Base-by-base conservation (phyloP, 2,113 vertebrate species). In the Nesogale talazaci region DNA sequence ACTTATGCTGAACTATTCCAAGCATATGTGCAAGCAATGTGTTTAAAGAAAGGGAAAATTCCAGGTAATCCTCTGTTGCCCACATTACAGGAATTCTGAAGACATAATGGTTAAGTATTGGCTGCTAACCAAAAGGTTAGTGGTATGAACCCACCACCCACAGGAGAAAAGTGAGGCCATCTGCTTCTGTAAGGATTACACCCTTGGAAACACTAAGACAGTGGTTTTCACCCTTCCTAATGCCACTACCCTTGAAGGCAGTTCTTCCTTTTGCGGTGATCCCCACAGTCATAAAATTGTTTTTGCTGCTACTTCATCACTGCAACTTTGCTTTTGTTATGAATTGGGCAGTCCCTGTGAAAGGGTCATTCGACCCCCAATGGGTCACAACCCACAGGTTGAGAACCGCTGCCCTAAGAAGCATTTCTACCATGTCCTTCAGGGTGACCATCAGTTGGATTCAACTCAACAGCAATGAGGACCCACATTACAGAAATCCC, bases 1-100 rank as follows among this genome's bases (percentile, higher is more conserved):
- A 15, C 23, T 86, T 61, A 63, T 5, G 34, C 19, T 80, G 31
- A 31, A 0, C 12, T 69, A 40, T 10, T 88, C 20, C 16, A 74
- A 61, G 36, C 6, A 31, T 22, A 82, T 70, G 31, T 36, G 25
- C 6, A 76, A 72, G 4, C 2, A 92, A 67, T 1, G 5, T 46
- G 16, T 87, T 93, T 74, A 56, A 92, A 65, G 11, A 74, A 88
- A 82, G 19, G 40, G 23, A 56, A 89, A 52, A 40, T 94, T 78
- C 69, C 63, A 69, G 86, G 36, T 3, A 2, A 7, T 84, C 19
- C 69, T n/a, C n/a, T 56, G 3, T 59, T 42, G 86, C 42, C n/a
- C 23, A 70, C 31, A n/a, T 70, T 34, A 34, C n/a, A 70, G n/a
- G 69, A 70, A 6, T n/a, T 29, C 65, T 67, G 65, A 11, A 7